Conservation (phyloP, 1,140 invertebrate genomes). For the Odontomachus brunneus region DNA sequence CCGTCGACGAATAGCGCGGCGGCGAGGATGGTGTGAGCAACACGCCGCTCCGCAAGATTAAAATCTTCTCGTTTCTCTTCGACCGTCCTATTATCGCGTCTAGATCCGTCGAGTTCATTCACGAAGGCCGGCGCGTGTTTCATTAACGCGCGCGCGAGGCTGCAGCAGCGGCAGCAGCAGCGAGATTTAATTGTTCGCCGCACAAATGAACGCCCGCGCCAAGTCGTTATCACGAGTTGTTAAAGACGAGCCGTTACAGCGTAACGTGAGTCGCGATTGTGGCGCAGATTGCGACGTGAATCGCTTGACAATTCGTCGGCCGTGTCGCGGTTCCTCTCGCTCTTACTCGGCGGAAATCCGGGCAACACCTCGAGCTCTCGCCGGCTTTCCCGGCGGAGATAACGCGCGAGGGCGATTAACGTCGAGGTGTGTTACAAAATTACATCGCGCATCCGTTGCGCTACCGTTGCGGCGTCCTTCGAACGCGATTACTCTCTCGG, state of each 20-base stretch:
- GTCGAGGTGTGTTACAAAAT: slow-evolving; percentile 10
- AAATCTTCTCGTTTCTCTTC: slow-evolving; percentile 47
- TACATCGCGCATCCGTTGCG: slow-evolving; percentile 19
- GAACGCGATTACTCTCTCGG: slow-evolving; percentile 16
- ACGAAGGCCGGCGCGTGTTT: background rate
- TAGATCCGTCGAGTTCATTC: background rate
- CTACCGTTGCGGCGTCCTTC: slow-evolving; percentile 24
- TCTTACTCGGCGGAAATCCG: background rate
- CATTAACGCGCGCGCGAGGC: slow-evolving; percentile 5
- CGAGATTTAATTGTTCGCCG: slow-evolving; percentile 21
- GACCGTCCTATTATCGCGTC: slow-evolving; percentile 21
- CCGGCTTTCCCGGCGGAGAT: background rate
- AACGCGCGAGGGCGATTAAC: background rate
- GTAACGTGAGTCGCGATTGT: background rate
- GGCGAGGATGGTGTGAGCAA: background rate
- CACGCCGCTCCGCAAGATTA: slow-evolving; percentile 31
- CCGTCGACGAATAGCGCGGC: slow-evolving; percentile 20
- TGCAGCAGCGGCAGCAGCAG: background rate
- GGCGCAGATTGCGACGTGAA: background rate
- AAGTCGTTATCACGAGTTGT: background rate
- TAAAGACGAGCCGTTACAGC: background rate
- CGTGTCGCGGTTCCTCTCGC: background rate
- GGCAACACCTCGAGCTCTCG: background rate
- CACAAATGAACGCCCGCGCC: background rate
- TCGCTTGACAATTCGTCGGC: background rate